Conservation (phyloP, 2,888 invertebrate genomes). For the Scaptomyza reducta region DNA sequence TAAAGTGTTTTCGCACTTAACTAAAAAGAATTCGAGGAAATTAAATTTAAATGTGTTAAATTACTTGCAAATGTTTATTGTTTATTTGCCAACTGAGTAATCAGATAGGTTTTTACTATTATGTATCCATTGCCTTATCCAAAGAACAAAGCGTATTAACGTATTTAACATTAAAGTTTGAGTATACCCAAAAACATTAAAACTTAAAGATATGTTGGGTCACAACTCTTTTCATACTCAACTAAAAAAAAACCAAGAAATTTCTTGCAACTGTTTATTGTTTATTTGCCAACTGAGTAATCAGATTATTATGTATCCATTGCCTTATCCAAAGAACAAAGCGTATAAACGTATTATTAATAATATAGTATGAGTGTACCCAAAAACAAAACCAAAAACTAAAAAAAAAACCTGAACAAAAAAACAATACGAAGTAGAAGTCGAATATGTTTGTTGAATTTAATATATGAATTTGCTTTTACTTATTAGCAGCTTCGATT, state of each 20-base stretch:
- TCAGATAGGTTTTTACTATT: slow-evolving; percentile 43
- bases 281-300: slow-evolving; percentile 38
- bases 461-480: slow-evolving; percentile 67
- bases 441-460: slow-evolving; percentile 74
- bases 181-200: slow-evolving; percentile 41
- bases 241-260: slow-evolving; percentile 14
- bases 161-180: slow-evolving; percentile 38
- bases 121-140: slow-evolving; percentile 72
- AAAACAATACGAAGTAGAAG: slow-evolving; percentile 18
- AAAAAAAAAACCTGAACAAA: slow-evolving; percentile 3
- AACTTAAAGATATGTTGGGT: slow-evolving; percentile 21
- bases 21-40: slow-evolving; percentile 8
- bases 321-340: slow-evolving; percentile 66
- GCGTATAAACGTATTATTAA: slow-evolving; percentile 29
- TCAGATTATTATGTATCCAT: slow-evolving; percentile 56
- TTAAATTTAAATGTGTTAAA: slow-evolving; percentile 33
- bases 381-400: slow-evolving; percentile 18
- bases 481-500: slow-evolving; percentile 76
- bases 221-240: not conserved
- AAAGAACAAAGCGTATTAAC: slow-evolving; percentile 37
- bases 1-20: slow-evolving; percentile 1
- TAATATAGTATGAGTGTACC: slow-evolving; percentile 48
- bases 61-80: slow-evolving; percentile 37
- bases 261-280: slow-evolving; percentile 37
- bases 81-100: slow-evolving; percentile 38